Conservation (phyloP, 2,888 invertebrate genomes). For the Neoitamus cyanurus region DNA sequence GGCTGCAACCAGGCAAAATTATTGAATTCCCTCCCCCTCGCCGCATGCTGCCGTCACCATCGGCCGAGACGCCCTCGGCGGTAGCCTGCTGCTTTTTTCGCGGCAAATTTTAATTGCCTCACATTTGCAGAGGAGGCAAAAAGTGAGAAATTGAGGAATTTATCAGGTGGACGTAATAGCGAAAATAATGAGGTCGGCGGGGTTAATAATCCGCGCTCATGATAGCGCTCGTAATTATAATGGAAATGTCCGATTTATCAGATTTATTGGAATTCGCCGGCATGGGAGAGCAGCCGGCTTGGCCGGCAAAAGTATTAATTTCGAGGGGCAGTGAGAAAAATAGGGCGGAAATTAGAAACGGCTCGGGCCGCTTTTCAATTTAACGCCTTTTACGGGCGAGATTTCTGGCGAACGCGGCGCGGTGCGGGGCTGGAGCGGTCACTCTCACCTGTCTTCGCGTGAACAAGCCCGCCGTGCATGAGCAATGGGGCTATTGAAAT, state of each 20-base stretch:
- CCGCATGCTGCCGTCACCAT: background rate
- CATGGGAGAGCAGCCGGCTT: background rate
- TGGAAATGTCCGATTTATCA: slow-evolving; percentile 29
- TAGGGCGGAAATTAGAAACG: slow-evolving; percentile 32
- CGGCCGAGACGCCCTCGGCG: background rate
- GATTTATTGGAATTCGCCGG: slow-evolving; percentile 27
- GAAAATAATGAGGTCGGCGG: slow-evolving; percentile 32
- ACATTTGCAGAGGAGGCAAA: slow-evolving; percentile 8
- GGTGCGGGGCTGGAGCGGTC: background rate
- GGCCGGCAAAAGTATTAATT: slow-evolving; percentile 9
- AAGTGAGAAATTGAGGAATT: slow-evolving; percentile 24
- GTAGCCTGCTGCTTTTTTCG: slow-evolving; percentile 2
- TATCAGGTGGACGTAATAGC: slow-evolving; percentile 34
- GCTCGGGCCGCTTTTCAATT: slow-evolving; percentile 25
- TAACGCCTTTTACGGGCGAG: background rate
- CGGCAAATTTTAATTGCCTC: slow-evolving; percentile 30
- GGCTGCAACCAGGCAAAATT: background rate
- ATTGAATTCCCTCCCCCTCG: background rate
- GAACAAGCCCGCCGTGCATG: background rate
- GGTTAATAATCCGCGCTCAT: slow-evolving; percentile 29
- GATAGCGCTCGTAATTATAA: slow-evolving; percentile 25
- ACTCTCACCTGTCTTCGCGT: background rate
- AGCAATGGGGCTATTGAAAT: background rate
- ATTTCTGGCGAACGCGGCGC: background rate
- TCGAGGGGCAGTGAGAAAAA: slow-evolving; percentile 13